Percentiles rank a stretch among this genome's conserved stretches.
These are phyloP conservation scores for Sebastes taczanowskii DNA, from an alignment of 2,797 vertebrate species.

Conservation along the genomic window DNA sequence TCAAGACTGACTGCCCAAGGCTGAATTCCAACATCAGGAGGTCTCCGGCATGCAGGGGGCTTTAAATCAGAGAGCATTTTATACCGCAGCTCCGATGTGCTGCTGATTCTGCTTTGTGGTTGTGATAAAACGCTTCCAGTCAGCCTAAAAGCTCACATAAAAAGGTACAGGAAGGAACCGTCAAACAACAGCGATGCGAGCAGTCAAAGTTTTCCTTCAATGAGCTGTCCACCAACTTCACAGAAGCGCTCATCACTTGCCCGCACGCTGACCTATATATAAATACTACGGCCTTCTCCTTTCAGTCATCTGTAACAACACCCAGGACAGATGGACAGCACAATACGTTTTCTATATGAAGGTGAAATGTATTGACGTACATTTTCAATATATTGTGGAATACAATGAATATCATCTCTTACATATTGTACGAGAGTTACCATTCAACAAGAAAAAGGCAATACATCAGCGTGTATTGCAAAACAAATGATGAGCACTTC, in stretches of 20 bases:
- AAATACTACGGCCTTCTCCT: not conserved
- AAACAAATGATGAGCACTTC: not conserved
- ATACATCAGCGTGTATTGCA: not conserved
- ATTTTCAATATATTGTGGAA: not conserved
- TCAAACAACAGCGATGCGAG: slow-evolving; percentile 9
- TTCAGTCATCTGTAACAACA: not conserved
- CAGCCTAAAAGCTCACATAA: not conserved
- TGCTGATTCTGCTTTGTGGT: slow-evolving; percentile 20
- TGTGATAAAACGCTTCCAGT: slow-evolving; percentile 31
- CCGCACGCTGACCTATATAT: not conserved
- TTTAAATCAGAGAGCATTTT: slow-evolving; percentile 19
- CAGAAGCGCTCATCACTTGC: slow-evolving; percentile 12
- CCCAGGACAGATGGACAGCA: not conserved
- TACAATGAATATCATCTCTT: not conserved
- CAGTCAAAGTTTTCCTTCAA: slow-evolving; percentile 6
- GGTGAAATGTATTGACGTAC: not conserved
- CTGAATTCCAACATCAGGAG: slow-evolving; percentile 32
- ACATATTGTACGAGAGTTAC: not conserved
- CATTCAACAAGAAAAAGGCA: not conserved
- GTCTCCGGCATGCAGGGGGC: slow-evolving; percentile 15
- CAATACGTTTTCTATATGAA: not conserved
- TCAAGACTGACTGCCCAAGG: slow-evolving; percentile 32
- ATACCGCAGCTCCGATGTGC: not conserved
- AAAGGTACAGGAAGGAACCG: slow-evolving; percentile 8
- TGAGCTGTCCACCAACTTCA: slow-evolving; percentile 2